Percentiles rank a stretch among this genome's conserved stretches.
Conservation (phyloP, 1,140 invertebrate genomes). For the Lasaia peninsularis region DNA sequence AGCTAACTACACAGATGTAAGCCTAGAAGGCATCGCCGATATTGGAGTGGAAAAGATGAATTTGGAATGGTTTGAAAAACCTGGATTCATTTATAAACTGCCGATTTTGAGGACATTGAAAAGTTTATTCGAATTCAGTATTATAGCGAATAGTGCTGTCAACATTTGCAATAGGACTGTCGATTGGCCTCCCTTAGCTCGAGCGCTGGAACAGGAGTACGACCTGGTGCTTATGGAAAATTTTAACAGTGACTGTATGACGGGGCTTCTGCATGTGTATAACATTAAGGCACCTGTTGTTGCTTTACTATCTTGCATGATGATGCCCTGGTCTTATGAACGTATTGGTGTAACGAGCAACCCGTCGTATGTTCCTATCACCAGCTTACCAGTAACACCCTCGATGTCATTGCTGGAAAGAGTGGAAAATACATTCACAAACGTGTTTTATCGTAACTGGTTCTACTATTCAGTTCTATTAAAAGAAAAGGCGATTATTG, state of each 20-base stretch:
- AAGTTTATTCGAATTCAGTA: constrained; percentile 35
- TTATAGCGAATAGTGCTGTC: constrained; percentile 44
- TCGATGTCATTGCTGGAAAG: constrained; percentile 79
- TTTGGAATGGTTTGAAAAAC: constrained; percentile 41
- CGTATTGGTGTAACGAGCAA: constrained; percentile 79
- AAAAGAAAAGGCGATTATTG: constrained; percentile 60
- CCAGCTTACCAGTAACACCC: constrained; percentile 61
- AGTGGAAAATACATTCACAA: constrained; percentile 72
- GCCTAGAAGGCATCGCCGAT: constrained; percentile 47
- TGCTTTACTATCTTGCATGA: constrained; percentile 76
- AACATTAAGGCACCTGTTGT: constrained; percentile 76
- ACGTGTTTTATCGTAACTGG: constrained; percentile 45
- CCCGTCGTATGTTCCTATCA: constrained; percentile 79
- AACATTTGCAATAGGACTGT: constrained; percentile 64
- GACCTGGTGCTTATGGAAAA: constrained; percentile 82
- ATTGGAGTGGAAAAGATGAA: constrained; percentile 49
- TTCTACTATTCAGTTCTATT: constrained; percentile 42
- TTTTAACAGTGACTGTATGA: constrained; percentile 83
- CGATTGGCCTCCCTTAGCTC: constrained; percentile 48
- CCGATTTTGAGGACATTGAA: constrained; percentile 35
- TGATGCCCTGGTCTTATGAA: constrained; percentile 79
- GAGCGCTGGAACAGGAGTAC: constrained; percentile 71
- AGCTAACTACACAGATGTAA: constrained; percentile 53
- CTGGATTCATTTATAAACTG: constrained; percentile 27
- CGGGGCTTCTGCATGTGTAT: constrained; percentile 78